Conservation (phyloP, 2,797 vertebrate genomes). For the Sebastes nivosus region DNA sequence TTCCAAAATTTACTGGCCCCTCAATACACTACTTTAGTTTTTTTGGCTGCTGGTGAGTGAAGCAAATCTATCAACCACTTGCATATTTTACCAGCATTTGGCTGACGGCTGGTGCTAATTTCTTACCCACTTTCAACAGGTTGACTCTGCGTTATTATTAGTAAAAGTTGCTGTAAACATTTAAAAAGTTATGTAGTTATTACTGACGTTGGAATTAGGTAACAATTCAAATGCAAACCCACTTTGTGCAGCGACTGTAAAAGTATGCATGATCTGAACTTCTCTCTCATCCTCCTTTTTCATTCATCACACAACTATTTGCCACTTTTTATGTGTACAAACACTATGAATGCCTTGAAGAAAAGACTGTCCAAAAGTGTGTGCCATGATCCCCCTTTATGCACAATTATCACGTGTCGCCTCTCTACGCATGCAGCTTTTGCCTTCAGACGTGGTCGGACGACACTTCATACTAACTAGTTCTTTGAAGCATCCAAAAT, state of each 20-base stretch:
- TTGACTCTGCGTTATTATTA: background rate
- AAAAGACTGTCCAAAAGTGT: background rate
- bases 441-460: background rate
- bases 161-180: background rate
- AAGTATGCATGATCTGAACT: background rate
- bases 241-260: background rate
- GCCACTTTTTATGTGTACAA: background rate
- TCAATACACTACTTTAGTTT: too few species aligned
- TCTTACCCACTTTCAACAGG: background rate
- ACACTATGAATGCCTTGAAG: background rate
- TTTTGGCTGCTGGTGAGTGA: too few species aligned
- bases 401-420: background rate
- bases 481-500: background rate
- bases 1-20: too few species aligned
- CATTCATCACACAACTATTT: background rate
- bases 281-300: background rate
- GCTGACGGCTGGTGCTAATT: too few species aligned
- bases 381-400: background rate
- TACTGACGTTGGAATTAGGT: background rate
- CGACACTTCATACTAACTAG: background rate
- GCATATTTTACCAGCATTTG: too few species aligned
- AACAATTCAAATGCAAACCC: background rate
- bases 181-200: background rate
- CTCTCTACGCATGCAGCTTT: background rate
- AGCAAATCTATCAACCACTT: too few species aligned